Conservation (phyloP, 2,797 vertebrate species). For the Perodicticus potto region DNA sequence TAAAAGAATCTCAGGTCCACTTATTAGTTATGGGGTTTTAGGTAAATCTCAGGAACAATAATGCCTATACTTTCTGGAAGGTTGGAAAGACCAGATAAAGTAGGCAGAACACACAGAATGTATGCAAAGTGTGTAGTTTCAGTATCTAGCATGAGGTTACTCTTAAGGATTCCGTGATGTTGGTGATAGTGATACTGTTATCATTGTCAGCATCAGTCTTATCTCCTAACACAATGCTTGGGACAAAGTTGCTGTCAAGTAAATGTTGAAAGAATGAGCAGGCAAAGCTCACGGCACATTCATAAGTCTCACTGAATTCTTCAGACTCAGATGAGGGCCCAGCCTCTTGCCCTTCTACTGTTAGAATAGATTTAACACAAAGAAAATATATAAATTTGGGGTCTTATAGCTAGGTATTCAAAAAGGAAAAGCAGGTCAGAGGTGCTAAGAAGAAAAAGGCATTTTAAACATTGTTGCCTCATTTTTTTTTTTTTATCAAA, state of each 20-base stretch:
- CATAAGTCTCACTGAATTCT: constrained; percentile 8
- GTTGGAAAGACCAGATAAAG: not conserved
- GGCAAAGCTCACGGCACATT: not conserved
- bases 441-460: constrained; percentile 39
- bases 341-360: not conserved
- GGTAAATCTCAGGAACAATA: not conserved
- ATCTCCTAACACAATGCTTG: not conserved
- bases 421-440: constrained; percentile 35
- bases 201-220: not conserved
- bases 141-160: not conserved
- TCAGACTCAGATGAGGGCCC: not conserved
- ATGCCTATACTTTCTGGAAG: not conserved
- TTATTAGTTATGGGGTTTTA: not conserved
- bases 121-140: not conserved
- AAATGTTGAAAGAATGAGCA: not conserved
- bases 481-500: constrained; percentile 63
- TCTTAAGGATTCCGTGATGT: not conserved
- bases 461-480: constrained; percentile 62
- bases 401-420: not conserved
- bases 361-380: not conserved
- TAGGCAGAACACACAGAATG: not conserved
- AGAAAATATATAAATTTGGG: constrained; percentile 3
- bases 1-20: constrained; percentile 12
- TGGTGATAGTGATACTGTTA: rapidly evolving
- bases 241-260: not conserved